Conservation (phyloP, 2,113 vertebrate genomes). For the Labrus mixtus region DNA sequence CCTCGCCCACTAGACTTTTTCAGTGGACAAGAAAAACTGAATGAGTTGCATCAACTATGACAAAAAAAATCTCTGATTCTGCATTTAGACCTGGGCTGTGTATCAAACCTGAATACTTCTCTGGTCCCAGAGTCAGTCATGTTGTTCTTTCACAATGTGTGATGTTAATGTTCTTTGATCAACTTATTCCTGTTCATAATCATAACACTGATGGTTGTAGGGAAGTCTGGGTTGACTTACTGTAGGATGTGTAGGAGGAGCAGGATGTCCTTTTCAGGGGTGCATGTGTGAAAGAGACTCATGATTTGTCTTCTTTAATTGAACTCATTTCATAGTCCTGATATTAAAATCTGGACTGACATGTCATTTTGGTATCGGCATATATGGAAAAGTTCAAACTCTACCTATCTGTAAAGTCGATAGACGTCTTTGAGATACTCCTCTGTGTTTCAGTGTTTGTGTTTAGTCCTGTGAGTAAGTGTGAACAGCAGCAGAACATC, state of each 20-base stretch:
- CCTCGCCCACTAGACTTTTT: slow-evolving; percentile 15
- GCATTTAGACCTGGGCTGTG: background rate
- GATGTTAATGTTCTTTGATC: background rate
- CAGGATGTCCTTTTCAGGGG: too few relatives aligned
- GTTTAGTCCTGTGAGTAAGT: background rate
- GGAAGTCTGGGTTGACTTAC: too few relatives aligned
- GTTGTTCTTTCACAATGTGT: background rate
- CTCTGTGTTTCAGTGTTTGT: background rate
- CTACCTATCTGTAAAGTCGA: too few relatives aligned
- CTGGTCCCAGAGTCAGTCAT: background rate
- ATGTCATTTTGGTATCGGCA: background rate
- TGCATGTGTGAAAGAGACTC: too few relatives aligned
- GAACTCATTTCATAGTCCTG: too few relatives aligned
- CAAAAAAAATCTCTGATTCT: background rate
- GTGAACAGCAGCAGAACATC: background rate
- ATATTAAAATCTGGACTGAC: too few relatives aligned
- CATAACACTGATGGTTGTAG: background rate
- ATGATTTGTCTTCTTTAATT: too few relatives aligned
- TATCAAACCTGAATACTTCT: background rate
- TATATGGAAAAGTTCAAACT: too few relatives aligned
- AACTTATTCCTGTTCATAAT: background rate
- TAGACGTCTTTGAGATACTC: background rate
- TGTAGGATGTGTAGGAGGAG: too few relatives aligned
- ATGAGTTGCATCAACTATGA: slow-evolving; percentile 24
- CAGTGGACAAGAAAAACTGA: slow-evolving; percentile 18